Evolutionary conservation across 2,113 vertebrate species (phyloP).

Genomic region (Antennarius striatus): DNA sequence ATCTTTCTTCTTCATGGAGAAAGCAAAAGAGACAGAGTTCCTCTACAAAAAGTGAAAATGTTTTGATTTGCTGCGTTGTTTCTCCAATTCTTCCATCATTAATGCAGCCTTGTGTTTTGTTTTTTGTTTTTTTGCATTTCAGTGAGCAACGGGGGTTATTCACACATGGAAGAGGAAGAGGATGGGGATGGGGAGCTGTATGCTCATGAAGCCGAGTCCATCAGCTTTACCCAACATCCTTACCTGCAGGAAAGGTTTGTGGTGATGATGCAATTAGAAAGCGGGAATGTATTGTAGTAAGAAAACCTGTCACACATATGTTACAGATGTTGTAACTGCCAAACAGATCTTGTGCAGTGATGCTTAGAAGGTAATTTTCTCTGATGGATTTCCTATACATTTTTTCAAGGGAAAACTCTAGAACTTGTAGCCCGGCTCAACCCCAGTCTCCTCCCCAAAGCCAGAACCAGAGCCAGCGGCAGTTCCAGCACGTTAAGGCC

Average conservation of each 20-base stretch:
- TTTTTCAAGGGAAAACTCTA: conserved; percentile 47
- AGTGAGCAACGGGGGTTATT: conserved; percentile 72
- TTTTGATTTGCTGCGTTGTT: neutral
- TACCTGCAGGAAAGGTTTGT: conserved; percentile 64
- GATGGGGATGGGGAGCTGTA: conserved; percentile 65
- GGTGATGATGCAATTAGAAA: neutral
- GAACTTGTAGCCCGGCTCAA: conserved; percentile 33
- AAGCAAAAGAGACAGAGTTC: too few species aligned
- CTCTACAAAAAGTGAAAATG: too few species aligned
- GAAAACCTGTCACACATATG: too few species aligned
- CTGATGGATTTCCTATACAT: neutral
- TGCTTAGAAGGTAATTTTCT: neutral
- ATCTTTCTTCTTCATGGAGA: too few species aligned
- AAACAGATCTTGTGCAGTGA: too few species aligned
- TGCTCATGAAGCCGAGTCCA: conserved; percentile 64
- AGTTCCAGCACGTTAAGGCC: conserved; percentile 90
- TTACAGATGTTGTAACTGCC: too few species aligned
- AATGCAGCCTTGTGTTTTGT: too few species aligned
- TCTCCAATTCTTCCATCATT: neutral
- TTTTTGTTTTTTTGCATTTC: conserved; percentile 8
- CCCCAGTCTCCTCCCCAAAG: conserved; percentile 48
- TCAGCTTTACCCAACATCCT: conserved; percentile 61
- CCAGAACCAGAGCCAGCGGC: conserved; percentile 67
- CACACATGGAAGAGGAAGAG: conserved; percentile 73
- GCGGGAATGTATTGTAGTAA: too few species aligned